phyloP scores from a whole-genome alignment of 1,140 invertebrate genomes.

The Zeugodacus cucurbitae region DNA sequence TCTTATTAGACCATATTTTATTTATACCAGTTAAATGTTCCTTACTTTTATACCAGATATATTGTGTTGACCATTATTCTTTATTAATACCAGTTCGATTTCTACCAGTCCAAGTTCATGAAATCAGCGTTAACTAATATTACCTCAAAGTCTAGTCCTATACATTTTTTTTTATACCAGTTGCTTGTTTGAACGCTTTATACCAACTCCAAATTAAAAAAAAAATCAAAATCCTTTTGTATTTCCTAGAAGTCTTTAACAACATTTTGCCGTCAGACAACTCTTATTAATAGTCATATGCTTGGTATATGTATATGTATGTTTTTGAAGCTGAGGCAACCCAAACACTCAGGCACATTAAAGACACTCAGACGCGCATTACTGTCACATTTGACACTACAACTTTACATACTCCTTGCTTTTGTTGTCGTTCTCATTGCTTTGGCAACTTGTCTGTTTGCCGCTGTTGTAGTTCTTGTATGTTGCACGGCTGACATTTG shows the following conservation, averaged over 20 bases:
- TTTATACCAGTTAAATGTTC: too few relatives aligned
- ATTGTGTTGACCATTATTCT: too few relatives aligned
- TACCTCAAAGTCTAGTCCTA: too few relatives aligned
- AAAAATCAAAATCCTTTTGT: neutral
- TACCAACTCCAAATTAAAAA: too few relatives aligned
- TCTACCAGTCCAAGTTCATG: too few relatives aligned
- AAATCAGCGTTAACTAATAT: too few relatives aligned
- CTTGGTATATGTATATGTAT: neutral
- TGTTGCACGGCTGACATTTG: neutral
- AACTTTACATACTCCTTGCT: neutral
- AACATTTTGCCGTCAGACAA: neutral
- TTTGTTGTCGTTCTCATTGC: neutral
- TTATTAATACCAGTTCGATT: too few relatives aligned
- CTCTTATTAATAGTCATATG: neutral
- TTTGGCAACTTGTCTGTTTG: neutral
- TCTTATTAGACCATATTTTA: too few relatives aligned
- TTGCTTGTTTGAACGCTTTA: too few relatives aligned
- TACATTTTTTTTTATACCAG: too few relatives aligned
- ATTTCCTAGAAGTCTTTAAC: neutral
- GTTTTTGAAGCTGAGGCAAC: neutral
- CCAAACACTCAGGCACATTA: constrained; percentile 18
- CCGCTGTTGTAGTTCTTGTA: neutral
- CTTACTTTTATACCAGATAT: too few relatives aligned
- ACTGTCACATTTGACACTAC: constrained; percentile 29
- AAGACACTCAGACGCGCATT: constrained; percentile 34